Conservation (phyloP, 1,140 invertebrate species). For the Trichonephila clavipes region DNA sequence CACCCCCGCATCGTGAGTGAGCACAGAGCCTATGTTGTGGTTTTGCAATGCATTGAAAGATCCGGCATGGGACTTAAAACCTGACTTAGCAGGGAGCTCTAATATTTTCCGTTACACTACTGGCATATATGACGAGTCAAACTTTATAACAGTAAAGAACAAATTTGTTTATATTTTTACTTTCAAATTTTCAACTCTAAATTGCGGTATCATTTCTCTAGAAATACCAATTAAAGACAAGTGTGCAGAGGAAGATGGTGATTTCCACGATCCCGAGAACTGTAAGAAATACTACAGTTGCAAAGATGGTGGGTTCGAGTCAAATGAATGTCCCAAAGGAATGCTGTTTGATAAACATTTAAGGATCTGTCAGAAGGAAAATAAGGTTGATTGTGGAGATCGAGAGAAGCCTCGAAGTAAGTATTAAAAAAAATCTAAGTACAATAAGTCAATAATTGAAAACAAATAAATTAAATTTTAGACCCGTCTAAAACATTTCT, state of each 20-base stretch:
- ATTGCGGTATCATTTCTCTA: not conserved
- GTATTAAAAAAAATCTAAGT: not conserved
- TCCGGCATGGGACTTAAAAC: no score
- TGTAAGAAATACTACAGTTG: conserved; percentile 69
- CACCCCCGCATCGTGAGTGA: no score
- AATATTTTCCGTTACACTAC: no score
- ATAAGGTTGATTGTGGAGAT: conserved; percentile 50
- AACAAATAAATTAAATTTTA: not conserved
- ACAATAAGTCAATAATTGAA: not conserved
- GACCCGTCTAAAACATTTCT: no score
- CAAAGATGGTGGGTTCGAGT: conserved; percentile 55
- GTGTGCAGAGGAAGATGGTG: conserved; percentile 71
- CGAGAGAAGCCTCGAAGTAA: conserved; percentile 44
- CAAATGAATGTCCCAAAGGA: conserved; percentile 63
- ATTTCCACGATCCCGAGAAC: conserved; percentile 59
- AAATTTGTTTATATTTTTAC: not conserved
- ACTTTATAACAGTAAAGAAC: no score
- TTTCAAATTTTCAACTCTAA: not conserved
- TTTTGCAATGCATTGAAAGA: no score
- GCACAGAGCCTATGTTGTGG: no score
- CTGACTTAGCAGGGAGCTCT: no score
- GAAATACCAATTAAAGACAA: conserved; percentile 52
- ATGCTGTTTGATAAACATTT: conserved; percentile 63
- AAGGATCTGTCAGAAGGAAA: conserved; percentile 49
- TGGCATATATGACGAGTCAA: no score